Percentiles rank a stretch among this genome's conserved stretches.
phyloP scores from a whole-genome alignment of 2,113 vertebrate genomes.

The Leucoraja erinaceus region DNA sequence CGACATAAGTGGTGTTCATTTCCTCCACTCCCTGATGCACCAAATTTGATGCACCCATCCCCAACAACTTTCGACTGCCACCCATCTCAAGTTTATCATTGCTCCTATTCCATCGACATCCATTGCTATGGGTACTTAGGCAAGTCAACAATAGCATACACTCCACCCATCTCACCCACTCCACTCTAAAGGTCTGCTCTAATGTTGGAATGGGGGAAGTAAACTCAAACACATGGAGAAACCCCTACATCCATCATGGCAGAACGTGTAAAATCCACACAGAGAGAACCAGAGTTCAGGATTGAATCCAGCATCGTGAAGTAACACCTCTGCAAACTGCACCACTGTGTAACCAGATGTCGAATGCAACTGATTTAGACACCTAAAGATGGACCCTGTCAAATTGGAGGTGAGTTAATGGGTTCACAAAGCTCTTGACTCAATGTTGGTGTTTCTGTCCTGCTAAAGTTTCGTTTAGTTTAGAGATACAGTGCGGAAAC shows the following conservation, averaged over 20 bases:
- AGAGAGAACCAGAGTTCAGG: no score
- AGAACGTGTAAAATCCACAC: no score
- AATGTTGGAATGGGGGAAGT: neutral
- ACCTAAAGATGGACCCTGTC: neutral
- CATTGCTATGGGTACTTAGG: neutral
- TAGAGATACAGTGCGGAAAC: no score
- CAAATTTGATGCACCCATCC: neutral
- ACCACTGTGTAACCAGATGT: no score
- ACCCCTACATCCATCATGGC: no score
- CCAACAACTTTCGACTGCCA: neutral
- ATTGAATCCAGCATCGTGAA: no score
- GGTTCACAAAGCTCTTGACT: neutral
- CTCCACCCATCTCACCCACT: neutral
- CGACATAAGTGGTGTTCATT: neutral
- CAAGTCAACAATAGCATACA: neutral
- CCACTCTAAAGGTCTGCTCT: neutral
- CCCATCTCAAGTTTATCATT: neutral
- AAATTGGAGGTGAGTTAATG: neutral
- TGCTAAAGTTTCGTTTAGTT: neutral
- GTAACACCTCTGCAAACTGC: no score
- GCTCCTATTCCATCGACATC: neutral
- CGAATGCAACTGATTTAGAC: neutral
- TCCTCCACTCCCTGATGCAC: neutral
- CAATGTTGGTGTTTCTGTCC: neutral
- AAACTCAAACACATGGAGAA: no score